phyloP scores from a whole-genome alignment of 2,888 invertebrate genomes.

The Plagodis pulveraria region DNA sequence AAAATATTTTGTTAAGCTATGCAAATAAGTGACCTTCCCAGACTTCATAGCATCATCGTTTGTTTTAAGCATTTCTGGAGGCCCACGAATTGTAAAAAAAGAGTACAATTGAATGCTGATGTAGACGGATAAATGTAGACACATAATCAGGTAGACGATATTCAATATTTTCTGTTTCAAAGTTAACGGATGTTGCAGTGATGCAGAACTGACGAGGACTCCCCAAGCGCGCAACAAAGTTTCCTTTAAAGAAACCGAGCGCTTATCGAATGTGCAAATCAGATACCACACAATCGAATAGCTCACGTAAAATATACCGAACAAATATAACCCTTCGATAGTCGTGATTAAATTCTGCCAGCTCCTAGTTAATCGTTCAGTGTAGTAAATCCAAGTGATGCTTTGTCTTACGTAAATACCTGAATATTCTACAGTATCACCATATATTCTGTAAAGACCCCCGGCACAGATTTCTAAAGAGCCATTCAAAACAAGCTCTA shows the following conservation, averaged over 20 bases:
- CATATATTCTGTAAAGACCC: slow-evolving; percentile 63
- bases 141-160: slow-evolving; percentile 57
- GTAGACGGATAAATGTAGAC: slow-evolving; percentile 61
- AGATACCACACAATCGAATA: slow-evolving; percentile 57
- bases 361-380: slow-evolving; percentile 52
- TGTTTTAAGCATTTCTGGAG: slow-evolving; percentile 56
- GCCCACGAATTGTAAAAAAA: slow-evolving; percentile 62
- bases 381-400: slow-evolving; percentile 62
- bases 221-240: slow-evolving; percentile 64
- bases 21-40: slow-evolving; percentile 52
- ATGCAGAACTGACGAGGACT: slow-evolving; percentile 56
- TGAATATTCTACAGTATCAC: slow-evolving; percentile 63
- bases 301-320: slow-evolving; percentile 58
- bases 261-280: slow-evolving; percentile 52
- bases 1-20: slow-evolving; percentile 52
- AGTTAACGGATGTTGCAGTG: slow-evolving; percentile 53
- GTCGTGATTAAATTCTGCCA: slow-evolving; percentile 61
- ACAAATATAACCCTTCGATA: slow-evolving; percentile 58
- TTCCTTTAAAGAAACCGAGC: slow-evolving; percentile 44
- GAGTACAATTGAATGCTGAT: slow-evolving; percentile 64
- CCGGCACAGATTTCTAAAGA: slow-evolving; percentile 66
- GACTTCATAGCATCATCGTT: slow-evolving; percentile 59
- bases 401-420: slow-evolving; percentile 62
- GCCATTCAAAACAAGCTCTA: slow-evolving; percentile 58
- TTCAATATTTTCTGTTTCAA: slow-evolving; percentile 65